Evolutionary conservation across 2,797 vertebrate species (phyloP).

Genomic region (Ctenopoma kingsleyae): DNA sequence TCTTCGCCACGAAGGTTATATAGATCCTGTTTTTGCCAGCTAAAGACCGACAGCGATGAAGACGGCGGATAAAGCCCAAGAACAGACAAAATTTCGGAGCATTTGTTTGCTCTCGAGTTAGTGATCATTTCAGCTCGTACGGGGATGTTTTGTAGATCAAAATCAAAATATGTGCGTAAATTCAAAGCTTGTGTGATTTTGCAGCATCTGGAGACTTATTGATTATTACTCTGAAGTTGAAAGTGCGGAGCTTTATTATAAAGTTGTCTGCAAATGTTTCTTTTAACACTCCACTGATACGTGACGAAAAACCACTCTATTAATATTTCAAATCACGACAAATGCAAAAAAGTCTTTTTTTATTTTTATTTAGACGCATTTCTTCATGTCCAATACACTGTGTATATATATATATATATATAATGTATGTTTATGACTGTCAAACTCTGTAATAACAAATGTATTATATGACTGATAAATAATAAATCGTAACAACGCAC

Average conservation of each 20-base stretch:
- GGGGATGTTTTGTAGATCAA: background rate
- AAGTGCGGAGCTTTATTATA: conserved; percentile 13
- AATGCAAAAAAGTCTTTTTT: conserved; percentile 52
- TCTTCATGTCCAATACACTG: conserved; percentile 60
- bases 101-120: conserved; percentile 1
- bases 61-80: background rate
- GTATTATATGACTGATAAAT: conserved; percentile 60
- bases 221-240: background rate
- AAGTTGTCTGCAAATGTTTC: conserved; percentile 33
- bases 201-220: background rate
- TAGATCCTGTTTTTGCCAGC: conserved; percentile 5
- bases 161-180: conserved; percentile 21
- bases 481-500: conserved; percentile 41
- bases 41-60: conserved; percentile 13
- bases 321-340: conserved; percentile 43
- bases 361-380: conserved; percentile 60
- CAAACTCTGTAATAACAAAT: conserved; percentile 66
- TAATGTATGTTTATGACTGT: conserved; percentile 57
- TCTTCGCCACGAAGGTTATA: conserved; percentile 82
- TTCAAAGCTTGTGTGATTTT: conserved; percentile 8
- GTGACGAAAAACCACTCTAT: conserved; percentile 1
- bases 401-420: conserved; percentile 12
- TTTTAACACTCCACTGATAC: conserved; percentile 55
- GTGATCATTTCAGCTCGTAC: conserved; percentile 23
- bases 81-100: background rate